phyloP scores from a whole-genome alignment of 2,113 vertebrate species.

The Takifugu bimaculatus region DNA sequence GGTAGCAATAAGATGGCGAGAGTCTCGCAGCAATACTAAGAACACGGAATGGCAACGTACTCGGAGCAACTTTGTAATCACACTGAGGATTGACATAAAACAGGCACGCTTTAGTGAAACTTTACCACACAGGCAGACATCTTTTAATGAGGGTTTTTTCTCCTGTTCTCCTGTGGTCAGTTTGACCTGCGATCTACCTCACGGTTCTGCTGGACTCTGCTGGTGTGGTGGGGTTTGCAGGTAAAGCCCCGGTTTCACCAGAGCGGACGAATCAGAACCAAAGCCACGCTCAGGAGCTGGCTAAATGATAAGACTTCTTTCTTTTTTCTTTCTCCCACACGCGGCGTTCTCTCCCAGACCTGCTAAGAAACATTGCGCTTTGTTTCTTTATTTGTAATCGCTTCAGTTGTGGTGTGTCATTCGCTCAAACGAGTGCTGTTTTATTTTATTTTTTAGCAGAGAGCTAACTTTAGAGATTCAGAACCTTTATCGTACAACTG shows the following conservation, averaged over 20 bases:
- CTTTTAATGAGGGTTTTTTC: slow-evolving; percentile 66
- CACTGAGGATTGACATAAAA: slow-evolving; percentile 33
- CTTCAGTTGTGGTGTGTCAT: slow-evolving; percentile 46
- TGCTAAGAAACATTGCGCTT: slow-evolving; percentile 44
- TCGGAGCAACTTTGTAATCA: slow-evolving; percentile 44
- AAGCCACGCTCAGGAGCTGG: slow-evolving; percentile 96
- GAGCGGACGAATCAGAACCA: slow-evolving; percentile 81
- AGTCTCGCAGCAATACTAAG: slow-evolving; percentile 66
- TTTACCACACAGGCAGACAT: slow-evolving; percentile 73
- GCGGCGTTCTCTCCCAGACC: slow-evolving; percentile 71
- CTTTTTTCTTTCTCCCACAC: slow-evolving; percentile 64
- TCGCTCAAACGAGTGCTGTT: slow-evolving; percentile 39
- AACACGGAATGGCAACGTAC: slow-evolving; percentile 40
- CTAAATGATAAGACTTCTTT: slow-evolving; percentile 59
- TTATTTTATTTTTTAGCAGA: slow-evolving; percentile 25
- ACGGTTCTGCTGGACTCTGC: slow-evolving; percentile 88
- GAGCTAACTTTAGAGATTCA: too few species aligned
- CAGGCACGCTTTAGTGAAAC: slow-evolving; percentile 82
- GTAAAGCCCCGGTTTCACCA: slow-evolving; percentile 80
- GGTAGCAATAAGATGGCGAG: slow-evolving; percentile 70
- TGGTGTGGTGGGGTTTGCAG: slow-evolving; percentile 90
- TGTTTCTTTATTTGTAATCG: slow-evolving; percentile 66
- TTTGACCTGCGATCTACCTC: slow-evolving; percentile 99
- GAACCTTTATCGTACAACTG: too few species aligned
- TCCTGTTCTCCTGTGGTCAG: slow-evolving; percentile 85